These are phyloP conservation scores for Drosophila repleta DNA, from an alignment of 1,140 invertebrate genomes.

Conservation along the genomic window DNA sequence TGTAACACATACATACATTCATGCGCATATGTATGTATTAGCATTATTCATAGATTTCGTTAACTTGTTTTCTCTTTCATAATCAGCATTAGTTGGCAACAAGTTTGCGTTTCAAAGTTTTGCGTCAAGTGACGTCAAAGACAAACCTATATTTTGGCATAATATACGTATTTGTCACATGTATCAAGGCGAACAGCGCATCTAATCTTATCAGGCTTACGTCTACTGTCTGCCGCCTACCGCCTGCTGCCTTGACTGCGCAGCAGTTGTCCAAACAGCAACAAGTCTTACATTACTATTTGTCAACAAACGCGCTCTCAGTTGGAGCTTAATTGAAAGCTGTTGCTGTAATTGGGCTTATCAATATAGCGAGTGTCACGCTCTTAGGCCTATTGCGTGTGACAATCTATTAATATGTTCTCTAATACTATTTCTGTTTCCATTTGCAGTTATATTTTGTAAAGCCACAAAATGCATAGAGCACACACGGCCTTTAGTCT, in stretches of 20 bases:
- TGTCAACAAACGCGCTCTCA: slow-evolving; percentile 63
- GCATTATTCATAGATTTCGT: slow-evolving; percentile 10
- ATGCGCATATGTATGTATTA: slow-evolving; percentile 15
- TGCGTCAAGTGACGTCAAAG: slow-evolving; percentile 59
- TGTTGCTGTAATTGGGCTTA: slow-evolving; percentile 15
- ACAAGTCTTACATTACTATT: slow-evolving; percentile 38
- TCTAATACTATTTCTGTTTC: slow-evolving; percentile 4
- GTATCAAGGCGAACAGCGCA: slow-evolving; percentile 3
- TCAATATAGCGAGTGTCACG: slow-evolving; percentile 4
- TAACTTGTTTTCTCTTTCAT: slow-evolving; percentile 46
- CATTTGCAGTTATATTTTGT: slow-evolving; percentile 71
- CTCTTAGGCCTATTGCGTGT: neutral
- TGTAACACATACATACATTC: neutral
- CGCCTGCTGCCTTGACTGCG: neutral
- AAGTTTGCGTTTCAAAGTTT: slow-evolving; percentile 40
- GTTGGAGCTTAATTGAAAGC: slow-evolving; percentile 20
- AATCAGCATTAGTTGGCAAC: slow-evolving; percentile 58
- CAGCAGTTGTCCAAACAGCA: slow-evolving; percentile 36
- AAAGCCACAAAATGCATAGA: slow-evolving; percentile 88
- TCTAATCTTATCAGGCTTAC: slow-evolving; percentile 66
- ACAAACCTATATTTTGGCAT: neutral
- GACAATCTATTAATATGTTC: slow-evolving; percentile 9
- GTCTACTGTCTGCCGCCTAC: neutral
- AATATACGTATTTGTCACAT: slow-evolving; percentile 10
- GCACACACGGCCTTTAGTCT: slow-evolving; percentile 88